These are phyloP conservation scores for Leucophenga varia DNA, from an alignment of 1,140 invertebrate genomes.

Conservation along the genomic window DNA sequence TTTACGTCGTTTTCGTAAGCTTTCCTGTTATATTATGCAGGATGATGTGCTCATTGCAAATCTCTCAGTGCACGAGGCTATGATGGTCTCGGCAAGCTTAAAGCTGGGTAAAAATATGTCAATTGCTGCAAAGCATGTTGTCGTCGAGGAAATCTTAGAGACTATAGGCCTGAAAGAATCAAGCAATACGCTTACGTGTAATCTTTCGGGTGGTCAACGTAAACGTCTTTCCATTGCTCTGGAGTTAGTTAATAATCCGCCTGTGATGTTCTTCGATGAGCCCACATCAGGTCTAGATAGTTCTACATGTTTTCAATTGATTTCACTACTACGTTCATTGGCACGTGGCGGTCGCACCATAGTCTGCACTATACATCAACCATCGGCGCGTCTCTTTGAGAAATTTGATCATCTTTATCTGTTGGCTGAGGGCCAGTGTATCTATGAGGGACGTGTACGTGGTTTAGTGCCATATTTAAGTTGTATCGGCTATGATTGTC, in stretches of 20 bases:
- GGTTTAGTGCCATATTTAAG: slow-evolving; percentile 86
- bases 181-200: neutral
- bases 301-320: slow-evolving; percentile 88
- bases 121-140: slow-evolving; percentile 71
- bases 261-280: neutral
- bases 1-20: slow-evolving; percentile 82
- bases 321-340: slow-evolving; percentile 77
- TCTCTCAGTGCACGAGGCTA: slow-evolving; percentile 85
- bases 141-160: slow-evolving; percentile 62
- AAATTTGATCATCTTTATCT: slow-evolving; percentile 94
- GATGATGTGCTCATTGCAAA: slow-evolving; percentile 88
- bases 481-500: slow-evolving; percentile 81
- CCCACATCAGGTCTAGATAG: slow-evolving; percentile 74
- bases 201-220: neutral
- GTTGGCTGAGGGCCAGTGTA: slow-evolving; percentile 86
- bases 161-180: neutral
- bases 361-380: slow-evolving; percentile 94
- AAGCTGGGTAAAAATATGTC: slow-evolving; percentile 84
- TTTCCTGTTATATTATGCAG: slow-evolving; percentile 76
- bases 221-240: neutral
- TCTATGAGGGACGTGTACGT: slow-evolving; percentile 80
- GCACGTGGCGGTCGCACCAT: slow-evolving; percentile 84
- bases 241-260: neutral
- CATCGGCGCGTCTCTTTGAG: slow-evolving; percentile 91
- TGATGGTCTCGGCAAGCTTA: slow-evolving; percentile 88